Conservation (phyloP, 2,888 invertebrate genomes). For the Octodonta nipae region DNA sequence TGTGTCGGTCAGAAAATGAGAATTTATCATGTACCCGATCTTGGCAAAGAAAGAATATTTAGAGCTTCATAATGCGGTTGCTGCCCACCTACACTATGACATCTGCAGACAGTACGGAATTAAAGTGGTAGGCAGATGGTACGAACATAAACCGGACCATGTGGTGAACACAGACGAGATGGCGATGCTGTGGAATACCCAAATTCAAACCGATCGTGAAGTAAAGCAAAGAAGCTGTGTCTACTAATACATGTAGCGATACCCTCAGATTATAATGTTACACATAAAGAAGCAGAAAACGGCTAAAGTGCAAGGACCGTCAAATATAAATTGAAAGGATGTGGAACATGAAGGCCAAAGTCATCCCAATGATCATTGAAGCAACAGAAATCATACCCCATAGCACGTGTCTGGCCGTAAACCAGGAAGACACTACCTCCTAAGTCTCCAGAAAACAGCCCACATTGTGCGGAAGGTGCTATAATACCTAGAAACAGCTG, state of each 20-base stretch:
- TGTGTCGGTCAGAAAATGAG: not conserved
- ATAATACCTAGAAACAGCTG: too few species aligned
- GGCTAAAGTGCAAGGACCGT: not conserved
- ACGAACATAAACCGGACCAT: not conserved
- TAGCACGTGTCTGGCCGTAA: too few species aligned
- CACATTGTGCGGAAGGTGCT: too few species aligned
- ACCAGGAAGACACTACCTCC: too few species aligned
- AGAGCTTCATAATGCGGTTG: not conserved
- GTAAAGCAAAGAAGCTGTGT: not conserved
- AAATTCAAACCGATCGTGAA: not conserved
- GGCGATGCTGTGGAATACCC: not conserved
- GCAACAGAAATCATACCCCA: too few species aligned
- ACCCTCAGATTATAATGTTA: not conserved
- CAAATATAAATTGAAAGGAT: not conserved
- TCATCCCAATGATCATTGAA: too few species aligned
- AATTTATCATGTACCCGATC: not conserved
- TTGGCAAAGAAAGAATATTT: conserved; percentile 1
- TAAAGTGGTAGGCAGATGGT: not conserved
- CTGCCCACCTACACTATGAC: not conserved
- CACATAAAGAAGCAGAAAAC: conserved; percentile 1
- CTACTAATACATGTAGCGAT: not conserved
- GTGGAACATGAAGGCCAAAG: too few species aligned
- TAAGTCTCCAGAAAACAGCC: too few species aligned
- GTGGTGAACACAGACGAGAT: not conserved
- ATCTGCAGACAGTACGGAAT: conserved; percentile 1